phyloP scores from a whole-genome alignment of 1,140 invertebrate genomes.

The Sitophilus oryzae region DNA sequence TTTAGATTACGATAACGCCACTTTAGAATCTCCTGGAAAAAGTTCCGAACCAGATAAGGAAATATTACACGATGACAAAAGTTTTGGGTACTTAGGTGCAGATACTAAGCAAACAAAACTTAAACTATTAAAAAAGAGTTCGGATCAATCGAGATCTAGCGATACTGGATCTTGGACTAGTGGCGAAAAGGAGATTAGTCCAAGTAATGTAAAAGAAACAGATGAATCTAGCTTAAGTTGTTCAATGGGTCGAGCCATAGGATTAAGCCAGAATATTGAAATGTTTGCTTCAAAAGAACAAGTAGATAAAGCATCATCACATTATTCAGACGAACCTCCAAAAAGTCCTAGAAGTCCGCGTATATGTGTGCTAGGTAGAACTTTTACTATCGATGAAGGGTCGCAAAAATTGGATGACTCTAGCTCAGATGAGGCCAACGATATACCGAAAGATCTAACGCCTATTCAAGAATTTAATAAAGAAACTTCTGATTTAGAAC shows the following conservation, averaged over 20 bases:
- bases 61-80: conserved; percentile 38
- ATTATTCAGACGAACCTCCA: conserved; percentile 32
- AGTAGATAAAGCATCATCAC: conserved; percentile 37
- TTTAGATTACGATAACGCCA: conserved; percentile 43
- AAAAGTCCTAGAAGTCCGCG: conserved; percentile 40
- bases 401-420: conserved; percentile 36
- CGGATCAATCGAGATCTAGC: conserved; percentile 59
- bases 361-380: conserved; percentile 39
- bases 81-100: conserved; percentile 43
- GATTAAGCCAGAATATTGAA: conserved; percentile 66
- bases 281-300: conserved; percentile 44
- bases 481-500: conserved; percentile 22
- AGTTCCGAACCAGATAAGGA: conserved; percentile 42
- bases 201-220: conserved; percentile 53
- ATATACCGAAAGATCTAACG: conserved; percentile 37
- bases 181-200: conserved; percentile 50
- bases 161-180: conserved; percentile 53
- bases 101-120: conserved; percentile 42
- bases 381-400: conserved; percentile 44
- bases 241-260: conserved; percentile 67
- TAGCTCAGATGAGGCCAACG: conserved; percentile 39
- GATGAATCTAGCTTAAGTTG: conserved; percentile 74
- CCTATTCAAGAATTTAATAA: conserved; percentile 31
- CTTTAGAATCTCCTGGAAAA: conserved; percentile 41
- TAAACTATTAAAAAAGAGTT: conserved; percentile 53